Evolutionary conservation across 1,140 invertebrate genomes (phyloP).

Genomic region (Drosophila persimilis): DNA sequence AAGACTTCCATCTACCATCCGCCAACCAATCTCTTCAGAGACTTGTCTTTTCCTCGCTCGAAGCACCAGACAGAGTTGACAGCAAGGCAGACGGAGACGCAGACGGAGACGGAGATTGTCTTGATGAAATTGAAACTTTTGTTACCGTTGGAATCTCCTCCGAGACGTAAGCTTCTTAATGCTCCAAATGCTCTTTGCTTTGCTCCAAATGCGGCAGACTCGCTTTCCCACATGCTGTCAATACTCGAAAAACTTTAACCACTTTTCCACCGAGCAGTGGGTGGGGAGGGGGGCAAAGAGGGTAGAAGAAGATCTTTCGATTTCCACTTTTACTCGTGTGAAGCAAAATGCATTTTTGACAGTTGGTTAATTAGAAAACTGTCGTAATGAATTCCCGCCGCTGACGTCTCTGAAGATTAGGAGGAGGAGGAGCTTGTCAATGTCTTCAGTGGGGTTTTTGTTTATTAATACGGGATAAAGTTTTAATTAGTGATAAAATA

Average conservation of each 20-base stretch:
- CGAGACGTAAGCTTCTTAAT: slow-evolving; percentile 33
- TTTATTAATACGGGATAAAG: too few relatives aligned
- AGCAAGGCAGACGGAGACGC: slow-evolving; percentile 11
- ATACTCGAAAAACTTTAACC: slow-evolving; percentile 27
- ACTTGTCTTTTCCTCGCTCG: slow-evolving; percentile 18
- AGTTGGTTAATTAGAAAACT: slow-evolving; percentile 63
- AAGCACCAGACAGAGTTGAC: slow-evolving; percentile 19
- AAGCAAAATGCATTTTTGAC: slow-evolving; percentile 50
- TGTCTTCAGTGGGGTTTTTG: too few relatives aligned
- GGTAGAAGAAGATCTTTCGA: slow-evolving; percentile 33
- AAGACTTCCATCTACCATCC: slow-evolving; percentile 16
- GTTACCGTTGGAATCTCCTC: too few relatives aligned
- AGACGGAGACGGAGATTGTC: too few relatives aligned
- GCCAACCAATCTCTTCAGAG: background rate
- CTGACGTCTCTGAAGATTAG: slow-evolving; percentile 18
- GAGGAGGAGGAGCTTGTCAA: too few relatives aligned
- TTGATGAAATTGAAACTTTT: too few relatives aligned
- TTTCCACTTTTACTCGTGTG: slow-evolving; percentile 52
- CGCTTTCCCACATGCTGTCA: slow-evolving; percentile 58
- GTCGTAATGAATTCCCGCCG: slow-evolving; percentile 50
- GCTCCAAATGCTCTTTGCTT: slow-evolving; percentile 4
- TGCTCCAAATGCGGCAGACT: slow-evolving; percentile 23
- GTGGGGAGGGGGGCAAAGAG: background rate
- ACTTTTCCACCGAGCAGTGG: slow-evolving; percentile 16
- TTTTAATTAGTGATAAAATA: too few relatives aligned